Base-by-base conservation (phyloP, 1,140 invertebrate genomes). In the Pseudomyrmex pallidus region DNA sequence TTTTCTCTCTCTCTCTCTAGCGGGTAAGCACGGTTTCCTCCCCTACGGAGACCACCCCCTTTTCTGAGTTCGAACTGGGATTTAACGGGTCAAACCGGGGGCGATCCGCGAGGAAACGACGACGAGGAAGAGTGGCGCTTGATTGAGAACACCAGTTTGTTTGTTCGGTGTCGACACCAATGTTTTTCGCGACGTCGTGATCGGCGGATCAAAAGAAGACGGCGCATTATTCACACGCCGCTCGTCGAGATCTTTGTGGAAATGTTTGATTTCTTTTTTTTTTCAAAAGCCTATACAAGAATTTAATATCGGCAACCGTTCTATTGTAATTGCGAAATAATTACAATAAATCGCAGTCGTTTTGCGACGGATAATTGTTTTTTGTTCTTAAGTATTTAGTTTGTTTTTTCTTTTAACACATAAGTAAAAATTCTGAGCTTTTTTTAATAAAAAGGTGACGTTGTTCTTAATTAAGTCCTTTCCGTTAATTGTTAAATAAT, bases 111-210 rank as follows among this genome's bases (percentile, higher is more conserved):
- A 87, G 91, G 82, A 80, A 83, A 88, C 59, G 90, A 35, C n/a
- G 66, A 22, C 20, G 76, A 59, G 54, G 20, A 80, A 90, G 93
- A 90, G 91, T 91, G 92, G 86, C 90, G 86, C 90, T 35, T 93
- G 93, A 94, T 94, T 93, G 92, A 93, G 92, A 93, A 88, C 84
- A 93, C 88, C 91, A 93, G 93, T 94, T 92, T 93, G 92, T 93
- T 94, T 94, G 91, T 91, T 86, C 88, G 85, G 66, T 66, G 76
- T 56, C 66, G 61, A 17, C 20, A 35, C 35, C 35, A 7, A 35
- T 35, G 35, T 35, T 35, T 54, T 17, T 5, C 48, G 54, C 70
- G 12, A 57, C 59, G 61, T n/a, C 44, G 35, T 17, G 56, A 12
- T 22, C 35, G 35, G 35, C n/a, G 64, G 70, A 68, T 73, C 25